Evolutionary conservation across 2,888 invertebrate species (phyloP).

Genomic region (Hypena proboscidalis): DNA sequence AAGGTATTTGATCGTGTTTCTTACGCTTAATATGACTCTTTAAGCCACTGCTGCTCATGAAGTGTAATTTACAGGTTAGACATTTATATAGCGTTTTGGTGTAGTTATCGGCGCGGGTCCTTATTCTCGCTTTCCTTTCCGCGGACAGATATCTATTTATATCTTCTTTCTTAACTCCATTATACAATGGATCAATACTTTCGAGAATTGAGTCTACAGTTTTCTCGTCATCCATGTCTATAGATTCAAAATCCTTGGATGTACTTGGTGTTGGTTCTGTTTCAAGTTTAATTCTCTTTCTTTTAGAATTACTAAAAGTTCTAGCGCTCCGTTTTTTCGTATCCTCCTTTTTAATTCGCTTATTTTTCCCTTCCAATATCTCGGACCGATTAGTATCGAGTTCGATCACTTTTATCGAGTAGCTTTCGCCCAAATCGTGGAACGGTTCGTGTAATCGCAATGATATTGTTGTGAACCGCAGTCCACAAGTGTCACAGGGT

Average conservation of each 20-base stretch:
- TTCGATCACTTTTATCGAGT: conserved; percentile 1
- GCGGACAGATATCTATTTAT: conserved; percentile 13
- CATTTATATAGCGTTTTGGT: conserved; percentile 18
- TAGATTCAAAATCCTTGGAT: conserved; percentile 11
- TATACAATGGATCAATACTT: no score
- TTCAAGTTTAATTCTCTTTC: conserved; percentile 1
- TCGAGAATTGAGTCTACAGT: no score
- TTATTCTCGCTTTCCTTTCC: conserved; percentile 10
- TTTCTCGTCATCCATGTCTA: conserved; percentile 1
- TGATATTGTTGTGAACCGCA: not conserved
- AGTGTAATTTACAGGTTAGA: conserved; percentile 16
- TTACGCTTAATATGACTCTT: conserved; percentile 12
- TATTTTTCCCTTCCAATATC: conserved; percentile 8
- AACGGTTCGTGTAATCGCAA: not conserved
- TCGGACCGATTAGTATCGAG: not conserved
- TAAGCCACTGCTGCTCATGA: conserved; percentile 3
- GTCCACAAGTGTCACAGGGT: no score
- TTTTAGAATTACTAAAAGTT: not conserved
- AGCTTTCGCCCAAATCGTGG: not conserved
- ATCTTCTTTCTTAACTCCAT: no score
- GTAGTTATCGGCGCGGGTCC: conserved; percentile 2
- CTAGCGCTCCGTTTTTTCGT: not conserved
- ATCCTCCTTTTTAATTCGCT: not conserved
- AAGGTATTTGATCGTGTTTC: not conserved
- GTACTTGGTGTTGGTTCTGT: not conserved